A percentile compares a stretch with the other conserved stretches of the same genome.
Evolutionary conservation across 1,140 invertebrate species (phyloP).

Genomic region (Drosophila nikananu): DNA sequence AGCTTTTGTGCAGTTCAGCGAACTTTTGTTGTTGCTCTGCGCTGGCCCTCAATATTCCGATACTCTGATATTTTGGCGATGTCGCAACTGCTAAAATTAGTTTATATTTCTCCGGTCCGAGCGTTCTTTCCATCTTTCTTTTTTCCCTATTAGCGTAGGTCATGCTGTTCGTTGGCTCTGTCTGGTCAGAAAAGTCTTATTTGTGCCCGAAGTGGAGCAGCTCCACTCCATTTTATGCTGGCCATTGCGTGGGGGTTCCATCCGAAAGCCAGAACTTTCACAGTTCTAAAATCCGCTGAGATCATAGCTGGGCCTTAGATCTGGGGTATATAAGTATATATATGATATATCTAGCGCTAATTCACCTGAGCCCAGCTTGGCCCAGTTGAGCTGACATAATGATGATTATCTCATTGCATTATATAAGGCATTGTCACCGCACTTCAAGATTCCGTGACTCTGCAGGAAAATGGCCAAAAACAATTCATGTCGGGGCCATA

Average conservation of each 20-base stretch:
- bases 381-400: conserved; percentile 50
- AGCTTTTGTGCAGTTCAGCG: conserved; percentile 80
- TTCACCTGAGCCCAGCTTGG: conserved; percentile 39
- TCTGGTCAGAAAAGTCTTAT: background rate
- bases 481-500: conserved; percentile 43
- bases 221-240: conserved; percentile 27
- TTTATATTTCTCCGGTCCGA: conserved; percentile 31
- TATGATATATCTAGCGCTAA: conserved; percentile 6
- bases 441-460: conserved; percentile 64
- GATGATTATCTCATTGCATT: conserved; percentile 74
- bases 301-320: conserved; percentile 20
- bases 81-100: conserved; percentile 83
- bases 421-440: conserved; percentile 55
- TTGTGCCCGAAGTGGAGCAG: conserved; percentile 46
- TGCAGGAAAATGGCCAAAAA: conserved; percentile 63
- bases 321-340: background rate
- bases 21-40: conserved; percentile 72
- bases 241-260: conserved; percentile 46
- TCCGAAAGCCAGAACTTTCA: conserved; percentile 42
- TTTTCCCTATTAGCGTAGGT: conserved; percentile 69
- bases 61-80: conserved; percentile 64
- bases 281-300: conserved; percentile 33
- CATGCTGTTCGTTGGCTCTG: conserved; percentile 41
- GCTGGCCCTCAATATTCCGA: conserved; percentile 16
- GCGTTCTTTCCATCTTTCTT: conserved; percentile 15